A percentile compares a stretch with the other conserved stretches of the same genome.
Conservation (phyloP, 2,113 vertebrate species). For the Laterallus jamaicensis region DNA sequence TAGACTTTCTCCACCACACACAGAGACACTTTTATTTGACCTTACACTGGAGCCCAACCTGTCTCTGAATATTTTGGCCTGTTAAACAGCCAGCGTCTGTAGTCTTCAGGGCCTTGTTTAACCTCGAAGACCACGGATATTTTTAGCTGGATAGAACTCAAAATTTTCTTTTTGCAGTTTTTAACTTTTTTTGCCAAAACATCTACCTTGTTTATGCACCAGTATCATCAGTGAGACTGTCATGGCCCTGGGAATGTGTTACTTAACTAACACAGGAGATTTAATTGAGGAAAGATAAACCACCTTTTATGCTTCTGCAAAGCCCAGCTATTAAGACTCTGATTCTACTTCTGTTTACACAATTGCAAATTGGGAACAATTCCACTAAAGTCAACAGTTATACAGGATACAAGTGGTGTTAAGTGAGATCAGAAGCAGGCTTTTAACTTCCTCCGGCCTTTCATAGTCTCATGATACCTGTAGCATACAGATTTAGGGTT, state of each 20-base stretch:
- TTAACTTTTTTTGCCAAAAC: conserved; percentile 5
- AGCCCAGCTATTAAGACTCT: neutral
- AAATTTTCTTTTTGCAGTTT: neutral
- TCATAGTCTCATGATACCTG: neutral
- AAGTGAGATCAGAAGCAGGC: neutral
- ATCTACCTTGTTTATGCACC: neutral
- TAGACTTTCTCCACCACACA: conserved; percentile 27
- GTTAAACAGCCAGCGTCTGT: conserved; percentile 40
- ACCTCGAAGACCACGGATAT: conserved; percentile 25
- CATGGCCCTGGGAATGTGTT: neutral
- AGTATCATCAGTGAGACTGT: neutral
- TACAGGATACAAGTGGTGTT: neutral
- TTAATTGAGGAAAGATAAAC: neutral
- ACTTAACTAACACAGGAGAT: neutral
- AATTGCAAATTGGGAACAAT: neutral
- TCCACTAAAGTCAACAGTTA: neutral
- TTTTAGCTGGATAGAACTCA: conserved; percentile 39
- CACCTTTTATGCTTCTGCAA: neutral
- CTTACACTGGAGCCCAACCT: conserved; percentile 5
- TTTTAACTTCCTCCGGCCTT: neutral
- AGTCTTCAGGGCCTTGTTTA: conserved; percentile 28
- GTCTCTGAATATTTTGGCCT: conserved; percentile 34
- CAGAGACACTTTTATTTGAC: conserved; percentile 48
- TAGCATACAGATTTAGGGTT: neutral
- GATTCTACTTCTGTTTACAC: neutral